Evolutionary conservation across 2,113 vertebrate species (phyloP).

Genomic region (Typhlomys cinereus): DNA sequence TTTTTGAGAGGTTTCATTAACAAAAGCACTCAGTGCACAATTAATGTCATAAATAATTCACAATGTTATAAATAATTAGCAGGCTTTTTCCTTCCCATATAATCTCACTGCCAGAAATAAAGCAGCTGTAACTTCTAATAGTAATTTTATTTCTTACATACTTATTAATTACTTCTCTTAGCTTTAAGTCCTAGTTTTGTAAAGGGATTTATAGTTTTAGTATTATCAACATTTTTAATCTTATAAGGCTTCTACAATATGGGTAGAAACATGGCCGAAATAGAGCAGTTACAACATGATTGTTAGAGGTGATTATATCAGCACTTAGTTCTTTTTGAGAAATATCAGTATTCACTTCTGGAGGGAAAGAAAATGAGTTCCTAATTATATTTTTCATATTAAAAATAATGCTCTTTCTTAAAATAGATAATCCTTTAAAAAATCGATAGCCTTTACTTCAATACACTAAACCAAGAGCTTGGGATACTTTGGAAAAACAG

Average conservation of each 20-base stretch:
- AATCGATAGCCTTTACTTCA: slow-evolving; percentile 21
- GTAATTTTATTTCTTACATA: not conserved
- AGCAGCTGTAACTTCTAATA: not conserved
- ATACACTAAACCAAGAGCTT: not conserved
- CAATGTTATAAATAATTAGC: not conserved
- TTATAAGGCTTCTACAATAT: not conserved
- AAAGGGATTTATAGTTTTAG: not conserved
- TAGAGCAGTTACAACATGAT: slow-evolving; percentile 3
- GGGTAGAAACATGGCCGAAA: not conserved
- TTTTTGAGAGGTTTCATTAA: not conserved
- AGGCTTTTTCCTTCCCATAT: not conserved
- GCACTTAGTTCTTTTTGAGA: slow-evolving; percentile 49
- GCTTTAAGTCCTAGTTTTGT: slow-evolving; percentile 23
- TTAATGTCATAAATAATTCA: not conserved
- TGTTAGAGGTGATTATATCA: slow-evolving; percentile 1
- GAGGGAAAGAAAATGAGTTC: slow-evolving; percentile 2
- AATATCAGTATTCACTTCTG: not conserved
- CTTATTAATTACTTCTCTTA: slow-evolving; percentile 11
- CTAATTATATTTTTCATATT: slow-evolving; percentile 30
- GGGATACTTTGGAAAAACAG: not conserved
- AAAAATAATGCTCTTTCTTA: slow-evolving; percentile 36
- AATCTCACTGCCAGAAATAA: slow-evolving; percentile 18
- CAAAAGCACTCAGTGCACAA: not conserved
- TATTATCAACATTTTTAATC: not conserved
- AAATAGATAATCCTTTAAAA: slow-evolving; percentile 31